Percentiles rank a stretch among this genome's conserved stretches.
These are phyloP conservation scores for Drosophila emarginata DNA, from an alignment of 2,888 invertebrate species.

Conservation along the genomic window DNA sequence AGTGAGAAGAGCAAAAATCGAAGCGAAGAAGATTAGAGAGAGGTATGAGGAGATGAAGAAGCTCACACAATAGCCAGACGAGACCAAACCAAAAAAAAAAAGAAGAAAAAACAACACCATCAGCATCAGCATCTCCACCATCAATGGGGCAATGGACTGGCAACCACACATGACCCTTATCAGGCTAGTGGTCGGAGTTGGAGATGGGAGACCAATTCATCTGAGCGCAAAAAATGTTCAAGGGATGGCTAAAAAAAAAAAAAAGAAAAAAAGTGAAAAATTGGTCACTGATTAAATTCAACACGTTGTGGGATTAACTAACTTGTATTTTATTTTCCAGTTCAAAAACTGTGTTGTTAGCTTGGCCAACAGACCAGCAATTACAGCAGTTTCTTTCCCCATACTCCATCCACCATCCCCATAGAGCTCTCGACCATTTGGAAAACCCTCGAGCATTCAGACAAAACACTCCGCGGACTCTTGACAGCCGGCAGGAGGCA, in stretches of 20 bases:
- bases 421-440: constrained; percentile 3
- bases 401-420: neutral
- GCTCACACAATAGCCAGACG: neutral
- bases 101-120: neutral
- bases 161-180: constrained; percentile 13
- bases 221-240: constrained; percentile 11
- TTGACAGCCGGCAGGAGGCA: constrained; percentile 21
- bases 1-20: constrained; percentile 11
- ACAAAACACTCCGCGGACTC: constrained; percentile 36
- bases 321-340: constrained; percentile 74
- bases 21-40: neutral
- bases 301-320: constrained; percentile 77
- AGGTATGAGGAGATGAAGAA: neutral
- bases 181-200: neutral
- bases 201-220: constrained; percentile 11
- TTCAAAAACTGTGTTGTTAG: constrained; percentile 75
- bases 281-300: constrained; percentile 77
- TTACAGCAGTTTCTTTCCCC: constrained; percentile 42
- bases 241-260: constrained; percentile 29
- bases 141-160: constrained; percentile 12
- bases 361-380: constrained; percentile 61
- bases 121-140: constrained; percentile 21
- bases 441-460: constrained; percentile 40
- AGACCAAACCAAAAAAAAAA: neutral
- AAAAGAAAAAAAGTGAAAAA: constrained; percentile 70